phyloP scores from a whole-genome alignment of 2,113 vertebrate species.

The Coturnix japonica region DNA sequence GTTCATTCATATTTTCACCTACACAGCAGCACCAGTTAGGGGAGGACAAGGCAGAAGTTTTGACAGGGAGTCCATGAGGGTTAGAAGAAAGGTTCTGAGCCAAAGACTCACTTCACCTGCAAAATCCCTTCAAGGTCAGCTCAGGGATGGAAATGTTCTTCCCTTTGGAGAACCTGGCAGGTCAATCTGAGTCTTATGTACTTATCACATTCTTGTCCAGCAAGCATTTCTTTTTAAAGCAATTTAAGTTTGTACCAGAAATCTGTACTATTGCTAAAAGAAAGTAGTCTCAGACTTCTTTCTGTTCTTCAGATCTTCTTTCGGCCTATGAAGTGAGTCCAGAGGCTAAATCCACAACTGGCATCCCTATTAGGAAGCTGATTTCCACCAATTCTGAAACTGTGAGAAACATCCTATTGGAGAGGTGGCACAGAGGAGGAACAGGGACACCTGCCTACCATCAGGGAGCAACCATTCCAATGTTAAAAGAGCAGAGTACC shows the following conservation, averaged over 20 bases:
- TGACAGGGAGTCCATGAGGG: conserved; percentile 11
- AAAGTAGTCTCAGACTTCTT: not conserved
- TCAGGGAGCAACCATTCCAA: not conserved
- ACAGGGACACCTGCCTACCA: not conserved
- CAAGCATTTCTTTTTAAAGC: not conserved
- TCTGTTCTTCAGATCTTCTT: not conserved
- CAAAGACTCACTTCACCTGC: not conserved
- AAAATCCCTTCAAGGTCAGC: conserved; percentile 14
- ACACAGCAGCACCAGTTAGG: not conserved
- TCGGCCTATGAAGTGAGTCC: not conserved
- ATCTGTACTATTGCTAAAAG: not conserved
- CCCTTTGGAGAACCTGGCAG: not conserved
- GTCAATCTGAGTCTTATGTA: not conserved
- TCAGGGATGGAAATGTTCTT: not conserved
- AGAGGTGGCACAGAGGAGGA: not conserved
- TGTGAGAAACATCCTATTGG: not conserved
- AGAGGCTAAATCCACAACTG: not conserved
- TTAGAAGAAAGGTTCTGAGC: conserved; percentile 29
- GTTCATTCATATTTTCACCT: conserved; percentile 2
- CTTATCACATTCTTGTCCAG: not conserved
- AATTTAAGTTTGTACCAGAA: not conserved
- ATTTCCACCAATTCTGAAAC: not conserved
- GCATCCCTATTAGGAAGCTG: not conserved
- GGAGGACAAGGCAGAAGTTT: not conserved
- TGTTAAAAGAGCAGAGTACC: not conserved